phyloP scores from a whole-genome alignment of 2,888 invertebrate species.

The Prosopocoilus inquinatus region DNA sequence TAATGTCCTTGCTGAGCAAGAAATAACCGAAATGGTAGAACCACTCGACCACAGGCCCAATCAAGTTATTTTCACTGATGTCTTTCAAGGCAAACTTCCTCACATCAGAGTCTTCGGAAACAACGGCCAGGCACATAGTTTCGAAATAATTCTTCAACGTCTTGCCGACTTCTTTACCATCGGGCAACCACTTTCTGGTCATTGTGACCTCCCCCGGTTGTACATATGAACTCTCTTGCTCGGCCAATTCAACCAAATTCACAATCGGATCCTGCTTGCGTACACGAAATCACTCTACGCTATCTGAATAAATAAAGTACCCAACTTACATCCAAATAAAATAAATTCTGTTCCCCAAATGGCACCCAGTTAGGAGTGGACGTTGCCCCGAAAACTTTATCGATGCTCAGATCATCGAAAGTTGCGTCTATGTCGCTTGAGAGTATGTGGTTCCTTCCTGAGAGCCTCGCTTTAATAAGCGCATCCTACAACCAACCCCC shows the following conservation, averaged over 20 bases:
- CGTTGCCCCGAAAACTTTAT: constrained; percentile 44
- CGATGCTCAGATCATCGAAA: constrained; percentile 42
- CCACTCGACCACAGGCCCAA: constrained; percentile 61
- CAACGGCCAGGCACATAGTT: constrained; percentile 50
- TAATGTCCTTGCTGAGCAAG: constrained; percentile 57
- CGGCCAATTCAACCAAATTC: constrained; percentile 38
- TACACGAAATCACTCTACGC: too few relatives aligned
- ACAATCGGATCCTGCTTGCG: constrained; percentile 27
- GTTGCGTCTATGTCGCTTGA: constrained; percentile 44
- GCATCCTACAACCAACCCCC: constrained; percentile 37
- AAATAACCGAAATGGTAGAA: constrained; percentile 60
- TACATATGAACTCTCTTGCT: constrained; percentile 34
- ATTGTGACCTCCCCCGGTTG: constrained; percentile 41
- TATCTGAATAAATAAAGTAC: not conserved
- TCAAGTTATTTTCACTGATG: constrained; percentile 57
- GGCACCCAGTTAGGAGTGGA: constrained; percentile 41
- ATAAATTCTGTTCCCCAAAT: constrained; percentile 40
- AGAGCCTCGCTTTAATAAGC: constrained; percentile 41
- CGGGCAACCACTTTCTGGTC: constrained; percentile 41
- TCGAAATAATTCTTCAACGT: constrained; percentile 41
- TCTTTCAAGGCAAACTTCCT: constrained; percentile 58
- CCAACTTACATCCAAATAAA: constrained; percentile 44
- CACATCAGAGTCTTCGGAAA: constrained; percentile 55
- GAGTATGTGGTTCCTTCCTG: constrained; percentile 40
- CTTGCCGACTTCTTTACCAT: constrained; percentile 34